Conservation (phyloP, 2,113 vertebrate species). For the Mormyrus lacerda region DNA sequence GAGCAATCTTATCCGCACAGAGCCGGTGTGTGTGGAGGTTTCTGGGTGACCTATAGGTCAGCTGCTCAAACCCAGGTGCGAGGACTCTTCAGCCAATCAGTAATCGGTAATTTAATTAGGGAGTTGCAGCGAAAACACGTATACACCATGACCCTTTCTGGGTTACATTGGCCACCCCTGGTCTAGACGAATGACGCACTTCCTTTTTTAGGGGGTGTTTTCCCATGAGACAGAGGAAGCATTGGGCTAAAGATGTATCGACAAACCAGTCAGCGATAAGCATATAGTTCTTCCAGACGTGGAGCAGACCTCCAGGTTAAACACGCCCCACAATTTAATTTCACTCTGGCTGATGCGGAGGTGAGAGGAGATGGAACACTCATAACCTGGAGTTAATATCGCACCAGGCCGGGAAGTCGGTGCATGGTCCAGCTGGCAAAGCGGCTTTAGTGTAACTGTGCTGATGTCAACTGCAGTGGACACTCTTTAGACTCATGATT, state of each 20-base stretch:
- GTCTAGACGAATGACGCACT: background rate
- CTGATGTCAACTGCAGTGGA: background rate
- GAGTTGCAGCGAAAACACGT: background rate
- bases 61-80: background rate
- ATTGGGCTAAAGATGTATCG: background rate
- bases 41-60: background rate
- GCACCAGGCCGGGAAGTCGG: background rate
- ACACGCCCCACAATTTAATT: slow-evolving; percentile 1
- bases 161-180: background rate
- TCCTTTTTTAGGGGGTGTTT: background rate
- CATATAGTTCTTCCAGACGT: background rate
- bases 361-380: background rate
- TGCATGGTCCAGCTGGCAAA: background rate
- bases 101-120: background rate
- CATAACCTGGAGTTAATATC: slow-evolving; percentile 4
- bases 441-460: too few relatives aligned
- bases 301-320: background rate
- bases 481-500: background rate
- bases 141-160: background rate
- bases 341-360: background rate
- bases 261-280: background rate
- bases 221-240: background rate
- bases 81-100: background rate
- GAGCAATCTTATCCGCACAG: background rate
- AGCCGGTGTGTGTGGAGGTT: background rate